phyloP scores from a whole-genome alignment of 2,113 vertebrate genomes.

The Propithecus coquereli region DNA sequence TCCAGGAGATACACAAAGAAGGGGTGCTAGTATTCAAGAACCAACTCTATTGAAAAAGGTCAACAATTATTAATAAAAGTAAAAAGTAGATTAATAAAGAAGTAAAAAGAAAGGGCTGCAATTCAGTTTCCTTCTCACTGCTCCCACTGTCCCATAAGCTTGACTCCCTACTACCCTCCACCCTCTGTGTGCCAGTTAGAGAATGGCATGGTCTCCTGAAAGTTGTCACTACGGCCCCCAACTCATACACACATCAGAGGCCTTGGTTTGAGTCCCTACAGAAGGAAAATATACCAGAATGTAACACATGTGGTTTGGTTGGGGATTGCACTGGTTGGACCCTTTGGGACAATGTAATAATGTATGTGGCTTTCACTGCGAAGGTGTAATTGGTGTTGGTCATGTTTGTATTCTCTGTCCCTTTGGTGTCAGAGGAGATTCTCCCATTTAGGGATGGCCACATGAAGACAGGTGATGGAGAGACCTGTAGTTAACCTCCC shows the following conservation, averaged over 20 bases:
- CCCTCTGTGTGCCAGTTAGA: neutral
- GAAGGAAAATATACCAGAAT: neutral
- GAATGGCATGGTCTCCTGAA: neutral
- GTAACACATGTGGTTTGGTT: neutral
- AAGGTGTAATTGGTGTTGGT: neutral
- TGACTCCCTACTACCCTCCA: neutral
- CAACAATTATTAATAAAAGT: neutral
- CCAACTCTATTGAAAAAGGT: neutral
- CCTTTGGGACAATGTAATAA: neutral
- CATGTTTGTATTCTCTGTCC: neutral
- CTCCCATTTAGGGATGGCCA: neutral
- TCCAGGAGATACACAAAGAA: neutral
- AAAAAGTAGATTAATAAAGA: neutral
- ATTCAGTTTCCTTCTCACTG: neutral
- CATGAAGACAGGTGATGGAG: neutral
- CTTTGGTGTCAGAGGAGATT: neutral
- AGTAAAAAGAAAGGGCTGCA: neutral
- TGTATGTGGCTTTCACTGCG: neutral
- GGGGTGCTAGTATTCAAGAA: neutral
- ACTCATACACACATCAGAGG: neutral
- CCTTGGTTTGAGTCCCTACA: neutral
- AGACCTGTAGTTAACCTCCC: fast-evolving
- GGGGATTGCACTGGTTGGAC: no score
- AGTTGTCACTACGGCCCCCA: neutral
- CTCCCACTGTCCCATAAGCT: neutral